Evolutionary conservation across 2,888 invertebrate species (phyloP).

Genomic region (Lissocephala sabroskyi): DNA sequence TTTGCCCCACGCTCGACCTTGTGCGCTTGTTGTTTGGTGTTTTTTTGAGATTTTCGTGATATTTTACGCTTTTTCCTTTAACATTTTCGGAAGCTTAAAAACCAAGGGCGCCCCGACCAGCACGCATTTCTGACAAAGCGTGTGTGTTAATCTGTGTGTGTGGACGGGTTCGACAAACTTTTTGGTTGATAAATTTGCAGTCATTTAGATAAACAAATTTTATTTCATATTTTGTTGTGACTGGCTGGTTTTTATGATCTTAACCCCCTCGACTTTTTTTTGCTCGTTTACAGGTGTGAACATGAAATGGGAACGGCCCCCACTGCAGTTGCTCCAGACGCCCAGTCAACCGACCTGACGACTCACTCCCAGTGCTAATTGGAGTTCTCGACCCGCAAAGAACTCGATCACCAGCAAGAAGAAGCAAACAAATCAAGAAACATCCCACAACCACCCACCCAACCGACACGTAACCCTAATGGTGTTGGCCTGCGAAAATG

Average conservation of each 20-base stretch:
- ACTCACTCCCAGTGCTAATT: constrained; percentile 19
- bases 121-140: too few relatives aligned
- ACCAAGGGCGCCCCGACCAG: constrained; percentile 39
- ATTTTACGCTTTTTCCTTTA: constrained; percentile 22
- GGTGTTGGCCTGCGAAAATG: constrained; percentile 69
- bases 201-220: constrained; percentile 7
- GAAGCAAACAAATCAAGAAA: too few relatives aligned
- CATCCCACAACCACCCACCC: background rate
- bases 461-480: constrained; percentile 48
- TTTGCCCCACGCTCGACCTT: constrained; percentile 43
- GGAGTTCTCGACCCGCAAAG: constrained; percentile 5
- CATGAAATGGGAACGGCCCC: constrained; percentile 15
- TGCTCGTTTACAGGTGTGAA: constrained; percentile 13
- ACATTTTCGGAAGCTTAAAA: constrained; percentile 47
- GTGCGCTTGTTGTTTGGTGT: constrained; percentile 12
- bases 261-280: constrained; percentile 8
- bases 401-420: too few relatives aligned
- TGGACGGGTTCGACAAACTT: constrained; percentile 20
- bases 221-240: constrained; percentile 10
- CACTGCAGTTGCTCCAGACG: background rate
- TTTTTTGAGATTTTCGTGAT: constrained; percentile 37
- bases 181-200: background rate
- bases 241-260: constrained; percentile 2
- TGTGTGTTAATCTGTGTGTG: constrained; percentile 6
- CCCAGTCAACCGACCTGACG: too few relatives aligned